These are phyloP conservation scores for Pelmatolapia mariae DNA, from an alignment of 2,113 vertebrate genomes.

Conservation along the genomic window DNA sequence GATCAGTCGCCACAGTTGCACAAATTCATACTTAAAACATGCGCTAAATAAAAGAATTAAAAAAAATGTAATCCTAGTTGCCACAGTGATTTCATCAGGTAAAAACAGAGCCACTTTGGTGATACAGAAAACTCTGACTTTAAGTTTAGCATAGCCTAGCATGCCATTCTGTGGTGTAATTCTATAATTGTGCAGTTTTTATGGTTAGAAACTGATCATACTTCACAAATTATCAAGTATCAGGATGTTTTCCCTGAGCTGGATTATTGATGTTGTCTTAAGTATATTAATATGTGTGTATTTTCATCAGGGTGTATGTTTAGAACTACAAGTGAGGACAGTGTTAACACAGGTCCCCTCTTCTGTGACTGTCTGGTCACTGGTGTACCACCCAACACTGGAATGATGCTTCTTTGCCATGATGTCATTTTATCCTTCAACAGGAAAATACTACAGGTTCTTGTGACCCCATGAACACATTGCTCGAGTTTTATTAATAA, in stretches of 20 bases:
- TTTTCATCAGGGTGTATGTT: background rate
- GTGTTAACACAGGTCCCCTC: background rate
- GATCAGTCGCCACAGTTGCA: background rate
- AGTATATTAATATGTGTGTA: background rate
- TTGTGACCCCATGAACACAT: background rate
- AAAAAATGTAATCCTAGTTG: background rate
- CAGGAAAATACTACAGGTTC: background rate
- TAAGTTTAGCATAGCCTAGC: background rate
- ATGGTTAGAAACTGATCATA: background rate
- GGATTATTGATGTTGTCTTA: background rate
- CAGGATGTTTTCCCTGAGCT: background rate
- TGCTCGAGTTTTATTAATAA: background rate
- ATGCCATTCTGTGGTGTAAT: background rate
- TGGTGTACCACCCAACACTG: background rate
- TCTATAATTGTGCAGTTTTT: background rate
- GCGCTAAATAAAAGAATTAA: accelerated
- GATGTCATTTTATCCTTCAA: background rate
- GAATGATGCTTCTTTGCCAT: background rate
- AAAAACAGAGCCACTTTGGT: background rate
- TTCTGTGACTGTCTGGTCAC: background rate
- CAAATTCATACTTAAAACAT: background rate
- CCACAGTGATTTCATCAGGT: background rate
- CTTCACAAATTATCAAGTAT: background rate
- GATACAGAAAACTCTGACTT: background rate
- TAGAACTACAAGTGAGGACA: background rate